These are phyloP conservation scores for Trididemnum miniatum DNA, from an alignment of 23 tunicate genomes.

Conservation along the genomic window DNA sequence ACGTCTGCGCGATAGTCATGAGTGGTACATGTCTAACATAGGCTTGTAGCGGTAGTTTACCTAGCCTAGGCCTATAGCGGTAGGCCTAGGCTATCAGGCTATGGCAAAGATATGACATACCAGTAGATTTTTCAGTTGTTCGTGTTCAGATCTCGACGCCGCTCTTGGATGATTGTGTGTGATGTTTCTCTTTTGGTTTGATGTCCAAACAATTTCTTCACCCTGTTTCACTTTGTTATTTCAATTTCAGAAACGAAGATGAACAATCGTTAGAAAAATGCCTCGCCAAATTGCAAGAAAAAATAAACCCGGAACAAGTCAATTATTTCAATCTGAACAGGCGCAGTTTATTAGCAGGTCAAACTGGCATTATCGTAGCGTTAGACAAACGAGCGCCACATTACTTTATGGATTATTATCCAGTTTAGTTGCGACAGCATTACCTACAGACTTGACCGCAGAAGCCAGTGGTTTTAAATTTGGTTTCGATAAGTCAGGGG, in stretches of 20 bases:
- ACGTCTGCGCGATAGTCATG: no score
- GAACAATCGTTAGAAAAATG: not conserved
- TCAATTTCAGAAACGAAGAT: not conserved
- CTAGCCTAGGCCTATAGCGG: no score
- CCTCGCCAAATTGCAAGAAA: not conserved
- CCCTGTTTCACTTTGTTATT: not conserved
- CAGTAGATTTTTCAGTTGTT: not conserved
- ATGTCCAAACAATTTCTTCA: not conserved
- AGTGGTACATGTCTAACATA: no score
- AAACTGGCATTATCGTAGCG: not conserved
- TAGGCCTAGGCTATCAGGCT: no score
- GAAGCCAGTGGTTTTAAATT: no score
- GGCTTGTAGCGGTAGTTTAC: not conserved
- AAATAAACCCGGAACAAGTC: not conserved
- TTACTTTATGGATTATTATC: no score
- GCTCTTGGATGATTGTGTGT: not conserved
- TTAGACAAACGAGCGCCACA: not conserved
- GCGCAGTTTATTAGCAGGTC: not conserved
- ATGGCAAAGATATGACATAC: no score
- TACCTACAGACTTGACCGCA: no score
- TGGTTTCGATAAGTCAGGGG: no score
- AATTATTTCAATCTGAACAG: not conserved
- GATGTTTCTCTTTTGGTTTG: not conserved
- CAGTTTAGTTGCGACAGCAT: no score
- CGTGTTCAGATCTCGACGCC: not conserved